A percentile compares a stretch with the other conserved stretches of the same genome.
These are phyloP conservation scores for Blastomussa wellsi DNA, from an alignment of 92 coral and sea anemone genomes.

Conservation along the genomic window DNA sequence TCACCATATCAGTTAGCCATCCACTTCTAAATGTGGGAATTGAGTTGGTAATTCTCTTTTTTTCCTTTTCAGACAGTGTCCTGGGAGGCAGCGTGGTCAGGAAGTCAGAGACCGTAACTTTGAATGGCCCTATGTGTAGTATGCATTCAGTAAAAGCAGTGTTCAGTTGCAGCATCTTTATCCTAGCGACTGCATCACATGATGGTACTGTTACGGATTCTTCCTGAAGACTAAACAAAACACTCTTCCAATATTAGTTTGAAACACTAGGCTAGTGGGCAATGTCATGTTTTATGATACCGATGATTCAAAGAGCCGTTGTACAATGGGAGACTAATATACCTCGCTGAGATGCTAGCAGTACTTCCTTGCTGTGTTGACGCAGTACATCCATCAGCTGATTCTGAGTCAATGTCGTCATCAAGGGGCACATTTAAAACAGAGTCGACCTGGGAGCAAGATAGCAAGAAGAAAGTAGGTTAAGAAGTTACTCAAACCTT, in stretches of 20 bases:
- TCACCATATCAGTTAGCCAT: conserved; percentile 61
- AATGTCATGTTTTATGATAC: neutral
- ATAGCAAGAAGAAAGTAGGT: neutral
- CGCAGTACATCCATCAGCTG: neutral
- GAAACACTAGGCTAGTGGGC: neutral
- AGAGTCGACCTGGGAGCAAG: conserved; percentile 14
- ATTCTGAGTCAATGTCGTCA: neutral
- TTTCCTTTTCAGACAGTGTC: conserved; percentile 23
- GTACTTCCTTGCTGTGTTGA: neutral
- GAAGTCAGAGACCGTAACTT: conserved; percentile 14
- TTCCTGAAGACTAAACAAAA: neutral
- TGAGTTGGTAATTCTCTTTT: conserved; percentile 19
- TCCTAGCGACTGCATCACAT: conserved; percentile 1
- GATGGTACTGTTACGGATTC: conserved; percentile 6
- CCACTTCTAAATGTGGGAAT: conserved; percentile 48
- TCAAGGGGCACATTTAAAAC: conserved; percentile 8
- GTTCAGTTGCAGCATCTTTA: neutral
- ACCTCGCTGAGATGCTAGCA: neutral
- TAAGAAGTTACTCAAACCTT: neutral
- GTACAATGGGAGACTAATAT: no score
- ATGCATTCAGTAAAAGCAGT: neutral
- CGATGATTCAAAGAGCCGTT: neutral
- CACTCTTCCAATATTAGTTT: neutral
- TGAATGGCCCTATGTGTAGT: conserved; percentile 27
- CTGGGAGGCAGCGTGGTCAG: conserved; percentile 47